Evolutionary conservation across 2,888 invertebrate species (phyloP), one percentile per base, ranked within the genome.

Genomic region (Heliconius ismenius): DNA sequence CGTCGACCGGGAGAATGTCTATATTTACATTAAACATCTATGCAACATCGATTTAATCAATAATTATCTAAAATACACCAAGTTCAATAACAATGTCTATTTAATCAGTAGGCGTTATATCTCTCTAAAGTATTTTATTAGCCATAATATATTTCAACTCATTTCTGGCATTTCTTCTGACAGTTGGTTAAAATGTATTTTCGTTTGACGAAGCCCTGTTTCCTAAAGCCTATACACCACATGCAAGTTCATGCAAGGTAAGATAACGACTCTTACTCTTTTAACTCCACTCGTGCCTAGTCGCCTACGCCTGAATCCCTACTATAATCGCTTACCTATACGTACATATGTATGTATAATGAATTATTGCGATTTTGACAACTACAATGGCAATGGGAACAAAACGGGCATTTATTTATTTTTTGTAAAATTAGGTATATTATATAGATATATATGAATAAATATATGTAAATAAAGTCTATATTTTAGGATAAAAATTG

Each of bases 1-100:
- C 87, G 84, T 85, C 89, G 87, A 87, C 87, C 86, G 88, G 83
- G 81, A 84, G 88, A 89, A 89, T 85, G 88, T 87, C 90, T 91
- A 89, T 92, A 92, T 92, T 89, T 93, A 94, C 93, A 93, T 88
- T 93, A 93, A 93, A 94, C 93, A 94, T 93, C 93, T 93, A 93
- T 93, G 84, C 92, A 94, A 94, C 94, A 93, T 93, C 94, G 90
- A 94, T 93, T 92, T 91, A 88, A 92, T 93, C 90, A 93, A 93
- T 93, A 93, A 91, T 91, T 88, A 83, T 93, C 93, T 93, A 93
- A 93, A 94, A 93, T 93, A 94, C 93, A 93, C 90, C 92, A 90
- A 93, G 87, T 91, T 80, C 90, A 93, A 93, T 93, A 94, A 93
- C 92, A 92, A 91, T 91, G 87, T 87, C 89, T 90, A 91, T 84